phyloP scores from a whole-genome alignment of 1,140 invertebrate genomes.

The Hetaerina americana region DNA sequence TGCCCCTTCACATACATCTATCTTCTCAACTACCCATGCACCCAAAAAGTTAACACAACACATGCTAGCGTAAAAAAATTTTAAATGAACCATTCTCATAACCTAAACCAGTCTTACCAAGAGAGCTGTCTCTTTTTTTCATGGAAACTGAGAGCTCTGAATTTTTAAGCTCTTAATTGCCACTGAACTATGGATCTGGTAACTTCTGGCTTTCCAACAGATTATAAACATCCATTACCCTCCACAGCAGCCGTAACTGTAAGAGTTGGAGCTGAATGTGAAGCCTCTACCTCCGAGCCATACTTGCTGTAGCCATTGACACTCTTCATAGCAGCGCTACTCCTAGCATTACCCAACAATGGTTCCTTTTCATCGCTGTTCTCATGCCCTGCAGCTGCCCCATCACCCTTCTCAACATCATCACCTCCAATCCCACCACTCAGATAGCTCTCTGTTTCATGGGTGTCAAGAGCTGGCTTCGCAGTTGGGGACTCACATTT shows the following conservation, averaged over 20 bases:
- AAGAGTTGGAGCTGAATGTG: background rate
- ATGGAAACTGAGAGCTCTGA: too few relatives aligned
- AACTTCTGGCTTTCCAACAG: too few relatives aligned
- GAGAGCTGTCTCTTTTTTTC: too few relatives aligned
- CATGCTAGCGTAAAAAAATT: too few relatives aligned
- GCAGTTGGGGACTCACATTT: background rate
- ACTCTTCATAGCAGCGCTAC: background rate
- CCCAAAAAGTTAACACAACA: too few relatives aligned
- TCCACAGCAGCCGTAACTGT: background rate
- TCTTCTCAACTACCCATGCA: too few relatives aligned
- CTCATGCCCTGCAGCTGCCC: background rate
- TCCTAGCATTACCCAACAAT: background rate
- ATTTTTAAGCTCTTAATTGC: too few relatives aligned
- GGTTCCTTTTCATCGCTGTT: background rate
- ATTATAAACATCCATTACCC: too few relatives aligned
- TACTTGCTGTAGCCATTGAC: background rate
- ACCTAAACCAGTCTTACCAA: too few relatives aligned
- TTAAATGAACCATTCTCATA: too few relatives aligned
- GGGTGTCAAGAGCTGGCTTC: background rate
- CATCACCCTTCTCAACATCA: background rate
- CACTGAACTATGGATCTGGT: too few relatives aligned
- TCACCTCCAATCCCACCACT: background rate
- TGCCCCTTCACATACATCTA: too few relatives aligned
- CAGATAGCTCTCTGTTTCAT: background rate
- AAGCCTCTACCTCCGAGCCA: background rate